Percentiles rank a stretch among this genome's conserved stretches.
phyloP scores from a whole-genome alignment of 2,113 vertebrate genomes.

The Platichthys stellatus region DNA sequence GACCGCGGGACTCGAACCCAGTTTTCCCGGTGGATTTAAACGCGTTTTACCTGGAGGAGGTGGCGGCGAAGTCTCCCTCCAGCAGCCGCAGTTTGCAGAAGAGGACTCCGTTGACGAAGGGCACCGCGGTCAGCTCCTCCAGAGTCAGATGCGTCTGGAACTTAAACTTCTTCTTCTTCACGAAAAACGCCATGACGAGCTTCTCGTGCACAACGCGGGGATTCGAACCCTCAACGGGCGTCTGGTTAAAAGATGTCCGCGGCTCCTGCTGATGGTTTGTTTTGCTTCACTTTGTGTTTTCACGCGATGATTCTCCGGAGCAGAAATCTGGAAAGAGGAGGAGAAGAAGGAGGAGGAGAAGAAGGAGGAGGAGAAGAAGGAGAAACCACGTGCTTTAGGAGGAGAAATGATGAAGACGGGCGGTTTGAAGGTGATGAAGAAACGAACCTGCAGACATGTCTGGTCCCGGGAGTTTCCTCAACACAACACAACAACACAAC shows the following conservation, averaged over 20 bases:
- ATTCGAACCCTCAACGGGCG: no score
- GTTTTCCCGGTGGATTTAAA: no score
- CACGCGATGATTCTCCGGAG: neutral
- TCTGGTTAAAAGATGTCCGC: neutral
- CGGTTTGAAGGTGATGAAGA: accelerated
- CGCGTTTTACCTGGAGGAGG: conserved; percentile 88
- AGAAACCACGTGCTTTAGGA: neutral
- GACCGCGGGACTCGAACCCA: no score
- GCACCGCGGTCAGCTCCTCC: conserved; percentile 94
- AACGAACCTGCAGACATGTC: conserved; percentile 43
- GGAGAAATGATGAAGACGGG: accelerated
- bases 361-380: no score
- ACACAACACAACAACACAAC: neutral
- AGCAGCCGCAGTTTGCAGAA: conserved; percentile 97
- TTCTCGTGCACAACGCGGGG: no score
- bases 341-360: neutral
- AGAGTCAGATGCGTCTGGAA: conserved; percentile 96
- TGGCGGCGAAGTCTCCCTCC: conserved; percentile 92
- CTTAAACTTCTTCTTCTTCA: conserved; percentile 99
- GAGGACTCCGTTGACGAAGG: conserved; percentile 96
- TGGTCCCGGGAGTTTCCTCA: neutral
- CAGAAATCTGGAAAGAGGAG: neutral
- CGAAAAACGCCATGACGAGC: conserved; percentile 91
- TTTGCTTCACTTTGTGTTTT: neutral
- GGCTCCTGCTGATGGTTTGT: neutral